Evolutionary conservation across 1,140 invertebrate genomes (phyloP).

Genomic region (Ips nitidus): DNA sequence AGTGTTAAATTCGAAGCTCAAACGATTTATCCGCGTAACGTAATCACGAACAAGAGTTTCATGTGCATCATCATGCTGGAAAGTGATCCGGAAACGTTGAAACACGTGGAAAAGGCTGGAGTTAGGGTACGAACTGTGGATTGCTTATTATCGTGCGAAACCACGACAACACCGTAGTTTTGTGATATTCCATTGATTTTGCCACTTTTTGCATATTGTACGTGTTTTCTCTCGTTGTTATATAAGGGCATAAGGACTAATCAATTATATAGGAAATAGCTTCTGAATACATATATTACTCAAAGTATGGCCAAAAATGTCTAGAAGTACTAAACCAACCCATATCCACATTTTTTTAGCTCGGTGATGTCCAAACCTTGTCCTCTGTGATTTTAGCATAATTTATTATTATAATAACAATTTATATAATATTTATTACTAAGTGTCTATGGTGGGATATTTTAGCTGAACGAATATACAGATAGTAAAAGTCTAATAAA

Average conservation of each 20-base stretch:
- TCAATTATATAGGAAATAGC: too few relatives aligned
- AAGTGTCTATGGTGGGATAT: background rate
- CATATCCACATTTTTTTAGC: too few relatives aligned
- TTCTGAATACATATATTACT: too few relatives aligned
- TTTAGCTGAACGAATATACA: too few relatives aligned
- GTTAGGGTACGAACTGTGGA: conserved; percentile 68
- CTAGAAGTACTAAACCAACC: too few relatives aligned
- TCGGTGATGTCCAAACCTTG: background rate
- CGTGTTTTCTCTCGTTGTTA: too few relatives aligned
- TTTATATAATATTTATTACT: background rate
- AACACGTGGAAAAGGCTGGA: conserved; percentile 63
- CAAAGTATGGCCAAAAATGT: too few relatives aligned
- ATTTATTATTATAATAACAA: background rate
- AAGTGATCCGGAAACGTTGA: conserved; percentile 67
- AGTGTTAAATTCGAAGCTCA: conserved; percentile 83
- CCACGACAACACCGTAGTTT: conserved; percentile 43
- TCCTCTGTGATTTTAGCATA: conserved; percentile 12
- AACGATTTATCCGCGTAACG: conserved; percentile 83
- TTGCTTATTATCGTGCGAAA: conserved; percentile 53
- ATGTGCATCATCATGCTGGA: conserved; percentile 93
- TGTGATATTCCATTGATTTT: background rate
- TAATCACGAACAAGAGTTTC: conserved; percentile 77
- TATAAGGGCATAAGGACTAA: too few relatives aligned
- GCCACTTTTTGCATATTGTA: too few relatives aligned
- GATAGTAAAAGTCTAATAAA: too few relatives aligned